Percentiles rank a stretch among this genome's conserved stretches.
phyloP scores from a whole-genome alignment of 2,113 vertebrate genomes.

The Nycticebus coucang region DNA sequence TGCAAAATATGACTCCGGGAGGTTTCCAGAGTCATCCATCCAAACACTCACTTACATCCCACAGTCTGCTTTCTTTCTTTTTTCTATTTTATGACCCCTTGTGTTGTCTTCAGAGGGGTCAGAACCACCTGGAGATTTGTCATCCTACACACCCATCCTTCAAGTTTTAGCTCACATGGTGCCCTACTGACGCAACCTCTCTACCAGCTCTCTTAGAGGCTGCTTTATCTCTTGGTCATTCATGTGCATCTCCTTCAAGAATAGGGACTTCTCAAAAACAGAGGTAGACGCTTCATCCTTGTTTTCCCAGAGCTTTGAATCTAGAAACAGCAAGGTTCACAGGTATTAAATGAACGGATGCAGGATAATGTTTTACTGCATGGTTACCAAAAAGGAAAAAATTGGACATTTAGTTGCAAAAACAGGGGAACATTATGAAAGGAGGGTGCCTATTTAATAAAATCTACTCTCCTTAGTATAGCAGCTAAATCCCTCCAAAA shows the following conservation, averaged over 20 bases:
- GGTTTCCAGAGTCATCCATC: neutral
- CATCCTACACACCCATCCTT: neutral
- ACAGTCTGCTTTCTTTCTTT: neutral
- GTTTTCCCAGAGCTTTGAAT: neutral
- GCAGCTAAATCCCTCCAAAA: neutral
- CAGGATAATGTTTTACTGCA: neutral
- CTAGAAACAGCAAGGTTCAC: neutral
- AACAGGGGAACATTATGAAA: no score
- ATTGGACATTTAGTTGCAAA: neutral
- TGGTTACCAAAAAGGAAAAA: neutral
- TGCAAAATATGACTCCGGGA: neutral
- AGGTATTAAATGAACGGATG: neutral
- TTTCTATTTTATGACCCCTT: neutral
- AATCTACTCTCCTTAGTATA: neutral
- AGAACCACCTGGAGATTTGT: neutral
- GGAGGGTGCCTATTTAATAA: neutral
- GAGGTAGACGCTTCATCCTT: neutral
- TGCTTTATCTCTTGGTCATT: neutral
- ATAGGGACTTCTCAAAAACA: neutral
- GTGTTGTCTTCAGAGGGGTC: no score
- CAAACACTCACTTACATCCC: no score
- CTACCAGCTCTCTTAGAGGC: neutral
- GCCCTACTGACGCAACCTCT: neutral
- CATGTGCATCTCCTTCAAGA: neutral
- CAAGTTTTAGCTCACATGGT: neutral